These are phyloP conservation scores for Drosophila pseudotalamancana DNA, from an alignment of 2,888 invertebrate genomes.

Conservation along the genomic window DNA sequence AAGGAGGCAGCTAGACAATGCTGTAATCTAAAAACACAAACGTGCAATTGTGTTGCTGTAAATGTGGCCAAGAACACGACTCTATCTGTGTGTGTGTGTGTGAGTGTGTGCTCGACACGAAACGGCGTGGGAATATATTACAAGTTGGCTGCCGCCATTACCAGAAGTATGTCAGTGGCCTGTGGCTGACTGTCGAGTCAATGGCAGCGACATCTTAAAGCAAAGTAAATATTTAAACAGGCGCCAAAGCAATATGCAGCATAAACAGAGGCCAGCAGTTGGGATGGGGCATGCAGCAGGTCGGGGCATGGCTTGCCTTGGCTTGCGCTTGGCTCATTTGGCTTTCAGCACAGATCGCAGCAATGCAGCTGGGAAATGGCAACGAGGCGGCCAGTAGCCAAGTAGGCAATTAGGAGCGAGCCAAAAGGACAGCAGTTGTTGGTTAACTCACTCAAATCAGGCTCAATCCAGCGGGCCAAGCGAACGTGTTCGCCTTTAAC, in stretches of 20 bases:
- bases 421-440: slow-evolving; percentile 14
- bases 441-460: slow-evolving; percentile 35
- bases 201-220: slow-evolving; percentile 53
- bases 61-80: slow-evolving; percentile 35
- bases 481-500: slow-evolving; percentile 52
- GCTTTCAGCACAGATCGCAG: slow-evolving; percentile 34
- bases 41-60: slow-evolving; percentile 66
- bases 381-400: no score
- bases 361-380: slow-evolving; percentile 40
- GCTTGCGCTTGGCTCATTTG: slow-evolving; percentile 28
- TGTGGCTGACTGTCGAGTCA: slow-evolving; percentile 31
- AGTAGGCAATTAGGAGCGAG: slow-evolving; percentile 39
- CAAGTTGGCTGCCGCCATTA: slow-evolving; percentile 72
- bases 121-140: slow-evolving; percentile 75
- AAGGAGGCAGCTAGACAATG: slow-evolving; percentile 62
- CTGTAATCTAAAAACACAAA: slow-evolving; percentile 74
- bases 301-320: slow-evolving; percentile 1
- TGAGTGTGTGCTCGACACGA: slow-evolving; percentile 33
- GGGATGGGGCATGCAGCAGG: neutral
- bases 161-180: slow-evolving; percentile 73
- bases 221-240: slow-evolving; percentile 68
- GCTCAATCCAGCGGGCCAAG: slow-evolving; percentile 8
- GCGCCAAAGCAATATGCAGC: slow-evolving; percentile 32
- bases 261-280: slow-evolving; percentile 9
- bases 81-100: slow-evolving; percentile 3